Percentiles rank a stretch among this genome's conserved stretches.
Conservation (phyloP, 2,888 invertebrate genomes). For the Nineta flava region DNA sequence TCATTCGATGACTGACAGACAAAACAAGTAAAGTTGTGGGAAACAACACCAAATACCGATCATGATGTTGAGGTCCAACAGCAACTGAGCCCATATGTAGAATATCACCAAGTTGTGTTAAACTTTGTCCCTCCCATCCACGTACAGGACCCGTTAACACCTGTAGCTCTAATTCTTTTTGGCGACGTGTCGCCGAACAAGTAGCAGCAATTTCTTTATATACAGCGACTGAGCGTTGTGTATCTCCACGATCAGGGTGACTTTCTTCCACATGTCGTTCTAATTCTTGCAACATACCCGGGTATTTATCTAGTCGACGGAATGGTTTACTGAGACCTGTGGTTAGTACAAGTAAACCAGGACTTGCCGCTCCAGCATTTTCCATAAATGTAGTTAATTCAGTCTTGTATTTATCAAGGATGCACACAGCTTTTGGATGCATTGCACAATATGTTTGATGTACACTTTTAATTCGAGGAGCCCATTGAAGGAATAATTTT, state of each 20-base stretch:
- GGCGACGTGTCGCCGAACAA: slow-evolving; percentile 73
- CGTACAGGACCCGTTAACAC: slow-evolving; percentile 87
- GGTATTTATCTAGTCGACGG: slow-evolving; percentile 86
- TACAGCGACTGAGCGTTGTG: slow-evolving; percentile 85
- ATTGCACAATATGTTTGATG: slow-evolving; percentile 82
- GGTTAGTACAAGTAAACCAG: slow-evolving; percentile 78
- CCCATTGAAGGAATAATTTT: slow-evolving; percentile 74
- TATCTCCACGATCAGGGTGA: slow-evolving; percentile 91
- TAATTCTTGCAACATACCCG: slow-evolving; percentile 84
- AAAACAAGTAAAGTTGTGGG: slow-evolving; percentile 76
- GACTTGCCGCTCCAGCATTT: slow-evolving; percentile 65
- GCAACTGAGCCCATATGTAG: slow-evolving; percentile 85
- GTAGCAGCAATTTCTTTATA: slow-evolving; percentile 86
- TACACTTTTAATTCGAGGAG: slow-evolving; percentile 64
- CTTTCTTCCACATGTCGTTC: slow-evolving; percentile 91
- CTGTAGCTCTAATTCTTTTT: slow-evolving; percentile 92
- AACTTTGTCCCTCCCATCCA: slow-evolving; percentile 83
- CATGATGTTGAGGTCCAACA: slow-evolving; percentile 68
- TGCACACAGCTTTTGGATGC: slow-evolving; percentile 87
- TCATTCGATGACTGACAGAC: slow-evolving; percentile 80
- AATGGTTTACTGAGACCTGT: slow-evolving; percentile 92
- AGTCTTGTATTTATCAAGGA: slow-evolving; percentile 87
- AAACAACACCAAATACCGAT: slow-evolving; percentile 85
- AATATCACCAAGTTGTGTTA: slow-evolving; percentile 66
- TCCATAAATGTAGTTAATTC: slow-evolving; percentile 78